Percentiles rank a stretch among this genome's conserved stretches.
phyloP scores from a whole-genome alignment of 2,888 invertebrate species.

The Chirona hameri region DNA sequence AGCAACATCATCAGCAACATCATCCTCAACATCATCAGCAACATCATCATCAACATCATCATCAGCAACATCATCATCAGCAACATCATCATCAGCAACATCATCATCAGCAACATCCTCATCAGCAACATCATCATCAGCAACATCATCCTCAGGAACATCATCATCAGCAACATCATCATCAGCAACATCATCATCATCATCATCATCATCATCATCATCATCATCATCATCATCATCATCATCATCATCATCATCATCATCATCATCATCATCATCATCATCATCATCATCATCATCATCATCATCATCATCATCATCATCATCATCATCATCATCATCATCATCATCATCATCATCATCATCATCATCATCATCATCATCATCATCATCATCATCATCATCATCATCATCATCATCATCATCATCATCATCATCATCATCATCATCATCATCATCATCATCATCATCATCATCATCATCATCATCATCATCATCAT shows the following conservation, averaged over 20 bases:
- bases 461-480: conserved; percentile 22
- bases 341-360: conserved; percentile 22
- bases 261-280: conserved; percentile 22
- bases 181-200: too few species aligned
- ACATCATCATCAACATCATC: too few species aligned
- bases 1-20: too few species aligned
- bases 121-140: too few species aligned
- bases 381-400: conserved; percentile 22
- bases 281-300: conserved; percentile 22
- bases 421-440: conserved; percentile 22
- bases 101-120: too few species aligned
- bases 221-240: conserved; percentile 22
- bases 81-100: too few species aligned
- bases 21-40: too few species aligned
- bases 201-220: too few species aligned
- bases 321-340: conserved; percentile 22
- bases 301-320: conserved; percentile 22
- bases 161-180: too few species aligned
- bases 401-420: conserved; percentile 22
- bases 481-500: conserved; percentile 22
- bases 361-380: conserved; percentile 22
- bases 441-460: conserved; percentile 22
- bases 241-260: conserved; percentile 22
- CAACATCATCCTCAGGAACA: too few species aligned
- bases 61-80: too few species aligned